These are phyloP conservation scores for Periophthalmus modestus DNA, from an alignment of 2,113 vertebrate genomes.

Conservation along the genomic window DNA sequence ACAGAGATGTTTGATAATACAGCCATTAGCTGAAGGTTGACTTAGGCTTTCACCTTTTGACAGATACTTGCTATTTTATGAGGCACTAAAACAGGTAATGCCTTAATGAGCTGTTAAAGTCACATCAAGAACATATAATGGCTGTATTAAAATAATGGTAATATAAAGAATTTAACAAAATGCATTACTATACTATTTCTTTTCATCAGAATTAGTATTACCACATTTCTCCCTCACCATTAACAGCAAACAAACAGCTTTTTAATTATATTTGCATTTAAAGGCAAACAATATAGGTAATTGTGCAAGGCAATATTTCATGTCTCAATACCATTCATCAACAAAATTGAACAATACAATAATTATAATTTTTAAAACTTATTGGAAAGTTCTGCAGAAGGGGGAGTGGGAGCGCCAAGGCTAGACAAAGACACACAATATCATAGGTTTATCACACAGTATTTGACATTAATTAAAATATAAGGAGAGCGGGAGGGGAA, in stretches of 20 bases:
- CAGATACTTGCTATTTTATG: constrained; percentile 7
- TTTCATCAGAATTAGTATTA: background rate
- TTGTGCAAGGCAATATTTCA: background rate
- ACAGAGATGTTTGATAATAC: background rate
- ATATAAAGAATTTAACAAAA: background rate
- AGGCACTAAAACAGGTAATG: background rate
- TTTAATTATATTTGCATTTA: background rate
- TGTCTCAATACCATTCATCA: background rate
- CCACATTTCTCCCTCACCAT: too few species aligned
- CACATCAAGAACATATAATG: background rate
- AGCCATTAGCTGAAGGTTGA: constrained; percentile 14
- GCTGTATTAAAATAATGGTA: background rate
- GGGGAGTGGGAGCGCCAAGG: too few species aligned
- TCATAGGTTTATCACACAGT: too few species aligned
- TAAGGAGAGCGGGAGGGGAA: too few species aligned
- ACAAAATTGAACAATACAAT: background rate
- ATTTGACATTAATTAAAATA: too few species aligned
- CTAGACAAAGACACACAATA: too few species aligned
- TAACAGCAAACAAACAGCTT: too few species aligned
- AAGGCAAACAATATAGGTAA: background rate
- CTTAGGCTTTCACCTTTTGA: background rate
- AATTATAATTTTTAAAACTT: too few species aligned
- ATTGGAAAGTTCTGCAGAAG: background rate
- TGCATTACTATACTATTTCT: background rate
- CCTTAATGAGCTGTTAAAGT: constrained; percentile 10